Percentiles rank a stretch among this genome's conserved stretches.
phyloP scores from a whole-genome alignment of 2,797 vertebrate species.

The Sebastes steindachneri region DNA sequence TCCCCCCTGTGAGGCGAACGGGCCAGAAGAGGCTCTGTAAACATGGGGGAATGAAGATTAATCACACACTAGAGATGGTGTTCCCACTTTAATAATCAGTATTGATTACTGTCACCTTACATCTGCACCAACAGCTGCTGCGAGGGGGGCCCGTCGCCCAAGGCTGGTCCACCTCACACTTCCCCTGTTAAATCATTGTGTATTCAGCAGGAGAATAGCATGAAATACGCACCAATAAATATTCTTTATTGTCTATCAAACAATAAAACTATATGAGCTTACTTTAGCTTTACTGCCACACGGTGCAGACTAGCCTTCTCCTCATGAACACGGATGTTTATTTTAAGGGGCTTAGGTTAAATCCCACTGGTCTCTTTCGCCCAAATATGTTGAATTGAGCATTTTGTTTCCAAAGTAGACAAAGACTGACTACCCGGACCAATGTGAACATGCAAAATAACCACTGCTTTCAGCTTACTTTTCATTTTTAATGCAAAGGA shows the following conservation, averaged over 20 bases:
- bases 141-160: conserved; percentile 48
- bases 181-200: conserved; percentile 56
- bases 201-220: conserved; percentile 47
- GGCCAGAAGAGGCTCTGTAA: conserved; percentile 76
- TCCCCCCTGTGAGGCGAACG: conserved; percentile 55
- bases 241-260: conserved; percentile 50
- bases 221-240: conserved; percentile 45
- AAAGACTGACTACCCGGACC: not conserved
- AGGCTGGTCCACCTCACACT: conserved; percentile 65
- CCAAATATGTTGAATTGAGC: not conserved
- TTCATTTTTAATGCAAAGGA: not conserved
- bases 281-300: not conserved
- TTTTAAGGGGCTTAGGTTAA: conserved; percentile 10
- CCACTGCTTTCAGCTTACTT: not conserved
- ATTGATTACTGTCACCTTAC: conserved; percentile 85
- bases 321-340: not conserved
- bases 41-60: conserved; percentile 83
- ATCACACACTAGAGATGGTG: conserved; percentile 80
- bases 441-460: not conserved
- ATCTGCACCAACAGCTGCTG: conserved; percentile 82
- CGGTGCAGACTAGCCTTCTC: not conserved
- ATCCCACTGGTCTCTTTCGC: not conserved
- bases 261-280: conserved; percentile 15
- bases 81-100: conserved; percentile 84
- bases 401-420: not conserved